phyloP scores from a whole-genome alignment of 2,888 invertebrate genomes.

The Leucophenga maculata region DNA sequence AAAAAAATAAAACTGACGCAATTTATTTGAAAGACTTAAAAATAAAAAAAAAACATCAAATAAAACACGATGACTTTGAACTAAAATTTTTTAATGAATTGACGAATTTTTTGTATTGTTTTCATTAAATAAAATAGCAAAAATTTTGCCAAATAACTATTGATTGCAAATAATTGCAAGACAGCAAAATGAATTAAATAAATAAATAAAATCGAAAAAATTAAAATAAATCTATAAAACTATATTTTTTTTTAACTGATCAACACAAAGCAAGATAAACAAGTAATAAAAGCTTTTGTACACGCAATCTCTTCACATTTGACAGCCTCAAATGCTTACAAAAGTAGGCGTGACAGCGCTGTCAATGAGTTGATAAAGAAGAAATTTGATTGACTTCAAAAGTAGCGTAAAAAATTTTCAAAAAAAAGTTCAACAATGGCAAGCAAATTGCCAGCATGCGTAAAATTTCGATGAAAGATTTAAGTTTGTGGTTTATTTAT shows the following conservation, averaged over 20 bases:
- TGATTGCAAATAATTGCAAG: slow-evolving; percentile 24
- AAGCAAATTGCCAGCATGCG: slow-evolving; percentile 7
- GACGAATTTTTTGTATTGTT: slow-evolving; percentile 14
- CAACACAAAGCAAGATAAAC: no score
- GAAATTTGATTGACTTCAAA: not conserved
- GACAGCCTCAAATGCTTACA: no score
- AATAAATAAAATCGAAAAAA: slow-evolving; percentile 38
- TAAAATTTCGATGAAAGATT: slow-evolving; percentile 34
- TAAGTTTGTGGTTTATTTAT: slow-evolving; percentile 26
- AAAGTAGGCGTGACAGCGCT: slow-evolving; percentile 1
- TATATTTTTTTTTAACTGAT: no score
- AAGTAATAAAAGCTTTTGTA: no score
- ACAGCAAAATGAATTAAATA: slow-evolving; percentile 39
- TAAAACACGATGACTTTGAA: slow-evolving; percentile 43
- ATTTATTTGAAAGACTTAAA: slow-evolving; percentile 57
- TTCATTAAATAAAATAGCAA: not conserved
- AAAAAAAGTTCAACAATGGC: not conserved
- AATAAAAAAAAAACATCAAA: slow-evolving; percentile 51
- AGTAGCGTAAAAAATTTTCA: not conserved
- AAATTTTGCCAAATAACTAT: no score
- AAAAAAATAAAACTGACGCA: slow-evolving; percentile 35
- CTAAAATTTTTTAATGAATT: slow-evolving; percentile 17
- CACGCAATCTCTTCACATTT: no score
- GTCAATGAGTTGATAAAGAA: not conserved
- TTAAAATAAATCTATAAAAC: slow-evolving; percentile 23